These are phyloP conservation scores for Anodontia alba DNA, from an alignment of 2,888 invertebrate genomes.

Conservation along the genomic window DNA sequence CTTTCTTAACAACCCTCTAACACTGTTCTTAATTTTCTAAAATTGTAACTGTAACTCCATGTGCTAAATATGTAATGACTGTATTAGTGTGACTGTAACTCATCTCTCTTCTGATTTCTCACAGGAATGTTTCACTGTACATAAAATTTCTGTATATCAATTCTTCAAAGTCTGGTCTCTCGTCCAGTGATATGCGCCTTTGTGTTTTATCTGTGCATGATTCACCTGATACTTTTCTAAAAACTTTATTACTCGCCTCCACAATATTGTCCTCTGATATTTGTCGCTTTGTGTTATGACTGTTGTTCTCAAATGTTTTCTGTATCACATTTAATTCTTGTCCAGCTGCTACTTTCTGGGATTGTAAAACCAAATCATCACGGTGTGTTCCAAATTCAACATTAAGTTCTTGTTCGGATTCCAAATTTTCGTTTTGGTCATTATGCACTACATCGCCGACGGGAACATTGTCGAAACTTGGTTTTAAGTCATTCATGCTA, in stretches of 20 bases:
- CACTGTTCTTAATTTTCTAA: too few species aligned
- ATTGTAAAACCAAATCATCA: neutral
- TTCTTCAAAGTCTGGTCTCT: neutral
- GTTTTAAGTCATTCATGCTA: too few species aligned
- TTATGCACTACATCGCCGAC: neutral
- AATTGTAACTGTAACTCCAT: too few species aligned
- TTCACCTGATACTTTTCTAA: neutral
- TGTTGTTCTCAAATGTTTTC: too few species aligned
- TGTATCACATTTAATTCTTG: too few species aligned
- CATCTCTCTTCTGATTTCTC: too few species aligned
- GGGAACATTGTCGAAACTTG: neutral
- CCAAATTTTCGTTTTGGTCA: neutral
- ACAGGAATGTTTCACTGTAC: neutral
- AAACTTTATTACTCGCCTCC: neutral
- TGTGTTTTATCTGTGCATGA: too few species aligned
- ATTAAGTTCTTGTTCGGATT: neutral
- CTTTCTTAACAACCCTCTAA: too few species aligned
- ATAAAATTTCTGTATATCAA: neutral
- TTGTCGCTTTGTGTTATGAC: neutral
- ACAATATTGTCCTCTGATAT: slow-evolving; percentile 6
- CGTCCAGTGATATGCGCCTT: neutral
- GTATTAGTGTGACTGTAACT: too few species aligned
- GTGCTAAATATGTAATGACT: too few species aligned
- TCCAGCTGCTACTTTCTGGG: too few species aligned
- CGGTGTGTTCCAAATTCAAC: neutral